Conservation (phyloP, 2,888 invertebrate species). For the Spodoptera littoralis region DNA sequence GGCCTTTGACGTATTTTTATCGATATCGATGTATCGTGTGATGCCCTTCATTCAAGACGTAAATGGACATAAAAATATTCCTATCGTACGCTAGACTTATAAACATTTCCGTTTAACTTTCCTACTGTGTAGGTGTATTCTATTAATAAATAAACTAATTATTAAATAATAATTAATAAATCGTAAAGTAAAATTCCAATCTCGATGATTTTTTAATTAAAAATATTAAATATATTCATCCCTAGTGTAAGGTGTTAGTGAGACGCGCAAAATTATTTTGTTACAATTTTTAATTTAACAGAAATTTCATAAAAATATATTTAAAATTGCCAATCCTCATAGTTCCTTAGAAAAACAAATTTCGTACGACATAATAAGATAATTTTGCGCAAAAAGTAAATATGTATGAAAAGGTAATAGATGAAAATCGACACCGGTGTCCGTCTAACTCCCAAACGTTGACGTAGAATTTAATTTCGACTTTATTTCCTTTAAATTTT, state of each 20-base stretch:
- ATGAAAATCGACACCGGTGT: conserved; percentile 65
- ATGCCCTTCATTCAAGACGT: conserved; percentile 15
- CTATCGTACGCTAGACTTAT: conserved; percentile 49
- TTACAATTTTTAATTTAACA: background rate
- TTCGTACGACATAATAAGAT: conserved; percentile 16
- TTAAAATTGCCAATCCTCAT: background rate
- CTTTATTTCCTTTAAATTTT: conserved; percentile 55
- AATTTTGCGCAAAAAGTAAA: conserved; percentile 38
- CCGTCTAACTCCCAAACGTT: conserved; percentile 69
- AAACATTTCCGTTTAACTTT: conserved; percentile 64
- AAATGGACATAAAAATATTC: conserved; percentile 44
- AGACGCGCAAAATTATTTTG: conserved; percentile 49
- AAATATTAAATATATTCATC: conserved; percentile 57
- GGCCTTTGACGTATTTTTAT: background rate
- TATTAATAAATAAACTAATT: conserved; percentile 44
- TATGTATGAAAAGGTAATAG: conserved; percentile 58
- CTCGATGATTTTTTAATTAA: conserved; percentile 53
- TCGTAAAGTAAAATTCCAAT: conserved; percentile 58
- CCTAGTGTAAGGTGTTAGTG: conserved; percentile 53
- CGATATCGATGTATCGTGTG: background rate
- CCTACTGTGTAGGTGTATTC: conserved; percentile 76
- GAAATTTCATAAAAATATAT: background rate
- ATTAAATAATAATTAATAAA: conserved; percentile 54
- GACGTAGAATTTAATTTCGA: conserved; percentile 52
- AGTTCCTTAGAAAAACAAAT: background rate